Evolutionary conservation across 2,888 invertebrate species (phyloP).

Genomic region (Diadegma fenestrale): DNA sequence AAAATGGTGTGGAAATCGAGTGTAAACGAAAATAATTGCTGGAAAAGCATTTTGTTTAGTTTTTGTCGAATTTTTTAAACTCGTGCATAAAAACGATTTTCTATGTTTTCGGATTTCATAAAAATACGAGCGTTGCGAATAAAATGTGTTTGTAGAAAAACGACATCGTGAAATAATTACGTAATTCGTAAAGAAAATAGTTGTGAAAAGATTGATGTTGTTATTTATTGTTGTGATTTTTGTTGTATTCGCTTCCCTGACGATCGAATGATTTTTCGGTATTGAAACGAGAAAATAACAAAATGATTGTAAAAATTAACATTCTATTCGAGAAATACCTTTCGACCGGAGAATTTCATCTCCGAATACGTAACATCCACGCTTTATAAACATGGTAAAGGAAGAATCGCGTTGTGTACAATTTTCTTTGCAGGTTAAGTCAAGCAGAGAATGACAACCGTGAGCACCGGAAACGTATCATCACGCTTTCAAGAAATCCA

Average conservation of each 20-base stretch:
- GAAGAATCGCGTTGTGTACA: background rate
- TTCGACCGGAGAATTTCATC: conserved; percentile 15
- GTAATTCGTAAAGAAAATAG: background rate
- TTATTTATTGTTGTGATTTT: background rate
- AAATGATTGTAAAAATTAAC: background rate
- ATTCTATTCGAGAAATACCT: conserved; percentile 24
- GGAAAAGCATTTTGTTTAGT: background rate
- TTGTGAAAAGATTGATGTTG: background rate
- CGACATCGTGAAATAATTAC: background rate
- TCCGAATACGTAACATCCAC: conserved; percentile 17
- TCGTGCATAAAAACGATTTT: background rate
- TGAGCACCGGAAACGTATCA: background rate
- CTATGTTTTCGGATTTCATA: background rate
- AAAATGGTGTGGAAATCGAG: background rate
- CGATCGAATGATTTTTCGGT: background rate
- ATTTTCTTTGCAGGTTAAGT: conserved; percentile 32
- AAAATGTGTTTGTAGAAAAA: background rate
- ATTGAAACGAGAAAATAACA: background rate
- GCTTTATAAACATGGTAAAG: conserved; percentile 8
- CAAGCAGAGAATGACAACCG: background rate
- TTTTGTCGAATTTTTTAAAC: background rate
- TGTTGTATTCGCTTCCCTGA: background rate
- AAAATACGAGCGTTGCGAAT: background rate
- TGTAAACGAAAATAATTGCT: background rate
- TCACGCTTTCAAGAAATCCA: too few relatives aligned